Base-by-base conservation (phyloP, 2,797 vertebrate species). In the Anabas testudineus region DNA sequence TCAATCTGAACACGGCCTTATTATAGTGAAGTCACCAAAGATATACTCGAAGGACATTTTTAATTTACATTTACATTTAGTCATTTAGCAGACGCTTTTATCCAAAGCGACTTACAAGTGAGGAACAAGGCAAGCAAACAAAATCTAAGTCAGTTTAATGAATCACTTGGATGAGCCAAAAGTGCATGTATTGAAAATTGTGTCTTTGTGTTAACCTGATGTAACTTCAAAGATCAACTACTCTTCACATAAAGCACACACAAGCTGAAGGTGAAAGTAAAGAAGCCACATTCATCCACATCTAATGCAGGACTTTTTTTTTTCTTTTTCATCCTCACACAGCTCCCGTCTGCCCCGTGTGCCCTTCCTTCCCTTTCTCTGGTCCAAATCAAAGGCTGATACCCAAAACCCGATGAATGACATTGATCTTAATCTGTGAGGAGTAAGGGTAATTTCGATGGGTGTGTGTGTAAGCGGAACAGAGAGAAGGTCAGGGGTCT, bases 401-500 rank as follows among this genome's bases (percentile, higher is more conserved):
- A 91, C 86, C 91, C 91, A 91, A 91, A 88, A 90, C 84, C 74
- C 69, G 83, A 89, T 86, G 90, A 93, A 87, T 90, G 90, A 90
- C 90, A 94, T 93, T 92, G 90, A 94, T 95, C 94, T 93, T 92
- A 90, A 92, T 90, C 90, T 92, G 83, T 70, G 74, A 87, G 81
- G 83, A 82, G 83, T 81, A 82, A 83, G 78, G 87, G 90, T 90
- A 87, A 90, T 91, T 91, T 90, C 1, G 80, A 78, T 87, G 87
- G 78, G 90, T 86, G 90, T 87, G 89, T 87, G 84, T 82, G 80
- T 76, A 57, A 81, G 86, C 86, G 82, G 89, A 88, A 91, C 88
- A 88, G 86, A 87, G 80, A 83, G 84, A 73, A 89, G 87, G 89
- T 91, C 87, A 86, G 68, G 83, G 84, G 81, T 89, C 86, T 88